phyloP scores from a whole-genome alignment of 2,113 vertebrate genomes.

The Nyctibius bracteatus region DNA sequence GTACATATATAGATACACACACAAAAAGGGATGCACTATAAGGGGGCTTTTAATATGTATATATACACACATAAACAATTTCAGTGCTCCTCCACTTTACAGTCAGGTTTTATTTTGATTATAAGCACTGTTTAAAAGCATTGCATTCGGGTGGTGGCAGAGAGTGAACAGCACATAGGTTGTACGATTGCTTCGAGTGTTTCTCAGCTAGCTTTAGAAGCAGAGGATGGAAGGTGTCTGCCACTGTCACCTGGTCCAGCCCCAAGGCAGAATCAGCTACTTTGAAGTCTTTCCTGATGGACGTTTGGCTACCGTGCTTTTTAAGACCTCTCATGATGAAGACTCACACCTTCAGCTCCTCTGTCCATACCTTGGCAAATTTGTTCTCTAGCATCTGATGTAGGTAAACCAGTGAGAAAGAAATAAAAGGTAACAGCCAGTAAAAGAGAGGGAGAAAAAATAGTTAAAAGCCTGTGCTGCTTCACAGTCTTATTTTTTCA shows the following conservation, averaged over 20 bases:
- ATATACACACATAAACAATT: not conserved
- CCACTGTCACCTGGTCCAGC: not conserved
- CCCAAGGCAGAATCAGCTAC: not conserved
- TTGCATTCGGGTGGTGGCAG: not conserved
- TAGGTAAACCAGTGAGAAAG: not conserved
- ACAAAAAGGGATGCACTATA: not conserved
- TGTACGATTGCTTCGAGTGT: not conserved
- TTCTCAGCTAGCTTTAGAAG: not conserved
- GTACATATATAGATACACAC: too few species aligned
- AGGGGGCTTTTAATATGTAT: not conserved
- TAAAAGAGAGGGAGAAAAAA: not conserved
- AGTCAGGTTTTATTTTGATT: not conserved
- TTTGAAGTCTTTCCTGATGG: not conserved
- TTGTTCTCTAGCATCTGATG: not conserved
- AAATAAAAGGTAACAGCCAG: not conserved
- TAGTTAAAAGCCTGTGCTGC: not conserved
- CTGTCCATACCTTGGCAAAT: not conserved
- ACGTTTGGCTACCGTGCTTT: rapidly evolving
- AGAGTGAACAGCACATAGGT: not conserved
- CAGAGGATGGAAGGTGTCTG: not conserved
- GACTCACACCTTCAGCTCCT: not conserved
- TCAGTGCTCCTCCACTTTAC: not conserved
- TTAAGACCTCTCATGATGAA: not conserved
- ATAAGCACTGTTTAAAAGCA: not conserved
- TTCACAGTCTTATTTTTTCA: not conserved